Base-by-base conservation (phyloP, 1,140 invertebrate genomes). In the Cataglyphis hispanica region DNA sequence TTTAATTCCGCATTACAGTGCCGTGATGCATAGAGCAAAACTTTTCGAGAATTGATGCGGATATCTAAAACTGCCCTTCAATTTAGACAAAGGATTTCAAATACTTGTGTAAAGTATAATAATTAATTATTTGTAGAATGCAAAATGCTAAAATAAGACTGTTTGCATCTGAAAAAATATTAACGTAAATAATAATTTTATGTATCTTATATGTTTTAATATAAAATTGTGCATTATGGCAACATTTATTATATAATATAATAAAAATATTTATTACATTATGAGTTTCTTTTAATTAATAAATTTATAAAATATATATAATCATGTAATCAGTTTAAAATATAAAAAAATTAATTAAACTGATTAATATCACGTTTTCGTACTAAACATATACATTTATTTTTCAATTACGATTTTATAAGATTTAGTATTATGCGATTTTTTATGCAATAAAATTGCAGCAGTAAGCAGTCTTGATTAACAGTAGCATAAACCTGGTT, bases 211-310 rank as follows among this genome's bases (percentile, higher is more conserved):
- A 2, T 46, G 11, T 46, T 46, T 46, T 46, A 46, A 46, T 46
- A 46, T 4, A 46, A 46, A 46, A 46, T 46, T 46, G 13, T 2
- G 22, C 10, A 25, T 58, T 25, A 58, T 58, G 2, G n/a, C n/a
- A n/a, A n/a, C n/a, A n/a, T n/a, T n/a, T n/a, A 46, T 46, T 3
- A 56, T 56, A 27, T 22, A 19, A 4, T 8, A n/a, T 10, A 53
- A 75, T 34, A 4, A 58, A 75, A 58, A 50, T 70, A 19, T 37
- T 8, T 22, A 16, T 19, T 16, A n/a, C 22, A 46, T 40, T 8
- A 40, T 40, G 37, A 40, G 7, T 46, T 61, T 63, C 60, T 63
- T 27, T 72, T 61, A 43, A 76, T 76, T 46, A 64, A 77, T 34
- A 25, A 25, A 70, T 40, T 7, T 11, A 31, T 50, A 8, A 50